Conservation (phyloP, 1,140 invertebrate species). For the Dysdera silvatica region DNA sequence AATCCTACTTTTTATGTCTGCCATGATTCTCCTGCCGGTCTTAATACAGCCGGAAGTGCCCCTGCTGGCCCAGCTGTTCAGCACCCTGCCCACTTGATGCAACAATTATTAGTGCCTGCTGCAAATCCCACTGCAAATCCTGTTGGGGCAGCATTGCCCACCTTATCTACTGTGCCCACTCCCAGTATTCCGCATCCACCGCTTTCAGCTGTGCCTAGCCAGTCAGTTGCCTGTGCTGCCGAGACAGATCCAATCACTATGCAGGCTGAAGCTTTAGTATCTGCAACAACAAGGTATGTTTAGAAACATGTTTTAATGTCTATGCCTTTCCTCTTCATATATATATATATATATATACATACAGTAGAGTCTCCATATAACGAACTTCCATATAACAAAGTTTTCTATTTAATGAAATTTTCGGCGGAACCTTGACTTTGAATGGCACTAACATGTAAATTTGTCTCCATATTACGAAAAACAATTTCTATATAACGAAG, state of each 20-base stretch:
- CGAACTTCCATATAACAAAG: not conserved
- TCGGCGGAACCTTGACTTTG: no score
- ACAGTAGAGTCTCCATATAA: not conserved
- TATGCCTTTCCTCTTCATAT: not conserved
- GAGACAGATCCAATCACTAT: slow-evolving; percentile 23
- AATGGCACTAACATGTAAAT: no score
- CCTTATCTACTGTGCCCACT: slow-evolving; percentile 5
- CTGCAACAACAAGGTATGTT: slow-evolving; percentile 13
- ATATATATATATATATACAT: no score
- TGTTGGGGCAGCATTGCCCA: not conserved
- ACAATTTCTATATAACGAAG: no score
- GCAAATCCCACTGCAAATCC: slow-evolving; percentile 8
- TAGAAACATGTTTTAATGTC: not conserved
- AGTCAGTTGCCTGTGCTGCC: slow-evolving; percentile 21
- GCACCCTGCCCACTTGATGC: slow-evolving; percentile 12
- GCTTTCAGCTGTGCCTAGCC: slow-evolving; percentile 36
- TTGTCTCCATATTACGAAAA: no score
- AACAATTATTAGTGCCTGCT: slow-evolving; percentile 12
- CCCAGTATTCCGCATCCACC: slow-evolving; percentile 11
- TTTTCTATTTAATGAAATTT: no score
- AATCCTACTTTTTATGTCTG: slow-evolving; percentile 26
- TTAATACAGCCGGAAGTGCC: slow-evolving; percentile 13
- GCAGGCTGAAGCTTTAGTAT: slow-evolving; percentile 23
- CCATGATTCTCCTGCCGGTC: slow-evolving; percentile 16
- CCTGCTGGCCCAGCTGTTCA: slow-evolving; percentile 14